Evolutionary conservation across 2,113 vertebrate species (phyloP).

Genomic region (Neogale vison): DNA sequence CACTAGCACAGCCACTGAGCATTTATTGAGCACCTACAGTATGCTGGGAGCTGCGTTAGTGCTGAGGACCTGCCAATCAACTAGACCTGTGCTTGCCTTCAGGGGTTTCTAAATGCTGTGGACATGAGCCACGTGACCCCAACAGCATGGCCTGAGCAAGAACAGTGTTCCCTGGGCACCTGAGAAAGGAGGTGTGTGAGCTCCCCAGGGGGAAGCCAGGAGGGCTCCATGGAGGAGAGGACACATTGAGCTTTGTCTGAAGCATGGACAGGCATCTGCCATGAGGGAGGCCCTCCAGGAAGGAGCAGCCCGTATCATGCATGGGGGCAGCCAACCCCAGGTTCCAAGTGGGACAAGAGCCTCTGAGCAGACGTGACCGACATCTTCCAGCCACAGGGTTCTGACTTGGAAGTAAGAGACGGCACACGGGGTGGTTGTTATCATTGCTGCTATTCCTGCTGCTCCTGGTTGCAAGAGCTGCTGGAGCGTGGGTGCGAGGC

Average conservation of each 20-base stretch:
- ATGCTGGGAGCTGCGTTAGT: rapidly evolving
- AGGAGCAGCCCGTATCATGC: not conserved
- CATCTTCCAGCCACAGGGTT: rapidly evolving
- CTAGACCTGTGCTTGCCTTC: no score
- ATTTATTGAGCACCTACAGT: not conserved
- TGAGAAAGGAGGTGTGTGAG: not conserved
- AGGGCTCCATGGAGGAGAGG: not conserved
- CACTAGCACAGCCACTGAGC: rapidly evolving
- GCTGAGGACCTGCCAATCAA: rapidly evolving
- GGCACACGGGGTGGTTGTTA: rapidly evolving
- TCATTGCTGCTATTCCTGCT: rapidly evolving
- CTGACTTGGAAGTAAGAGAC: not conserved
- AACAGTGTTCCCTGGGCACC: not conserved
- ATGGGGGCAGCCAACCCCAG: not conserved
- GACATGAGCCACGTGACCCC: not conserved
- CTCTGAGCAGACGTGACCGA: no score
- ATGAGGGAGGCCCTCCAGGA: not conserved
- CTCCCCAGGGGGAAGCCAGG: not conserved
- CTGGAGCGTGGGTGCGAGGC: rapidly evolving
- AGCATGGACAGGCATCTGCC: not conserved
- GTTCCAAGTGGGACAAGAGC: not conserved
- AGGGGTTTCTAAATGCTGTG: rapidly evolving
- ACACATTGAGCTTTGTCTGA: not conserved
- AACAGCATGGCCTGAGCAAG: not conserved
- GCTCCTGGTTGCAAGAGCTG: not conserved